These are phyloP conservation scores for Prorops nasuta DNA, from an alignment of 1,140 invertebrate species.

Conservation along the genomic window DNA sequence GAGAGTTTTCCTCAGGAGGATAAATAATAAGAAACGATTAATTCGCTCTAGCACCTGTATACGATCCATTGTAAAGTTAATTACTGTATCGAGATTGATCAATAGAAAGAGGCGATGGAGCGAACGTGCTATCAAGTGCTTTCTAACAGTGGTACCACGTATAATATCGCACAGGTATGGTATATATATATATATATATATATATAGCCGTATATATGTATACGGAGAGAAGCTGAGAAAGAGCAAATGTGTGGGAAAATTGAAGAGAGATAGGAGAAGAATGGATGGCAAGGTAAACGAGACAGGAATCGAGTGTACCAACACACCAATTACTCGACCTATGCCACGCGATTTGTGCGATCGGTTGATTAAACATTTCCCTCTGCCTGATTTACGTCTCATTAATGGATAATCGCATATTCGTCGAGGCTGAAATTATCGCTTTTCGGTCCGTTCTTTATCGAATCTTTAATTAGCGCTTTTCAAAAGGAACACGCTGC, in stretches of 20 bases:
- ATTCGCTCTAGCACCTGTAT: too few species aligned
- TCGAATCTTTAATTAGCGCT: too few species aligned
- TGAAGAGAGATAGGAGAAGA: not conserved
- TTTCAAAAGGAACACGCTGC: too few species aligned
- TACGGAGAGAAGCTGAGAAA: not conserved
- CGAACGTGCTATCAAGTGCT: too few species aligned
- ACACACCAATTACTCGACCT: constrained; percentile 18
- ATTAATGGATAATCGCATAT: constrained; percentile 39
- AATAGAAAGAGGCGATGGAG: not conserved
- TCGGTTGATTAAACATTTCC: constrained; percentile 32
- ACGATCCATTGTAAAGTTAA: too few species aligned
- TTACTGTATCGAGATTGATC: not conserved
- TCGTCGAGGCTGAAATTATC: constrained; percentile 11
- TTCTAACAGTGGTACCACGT: too few species aligned
- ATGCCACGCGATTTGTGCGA: constrained; percentile 6
- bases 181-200: too few species aligned
- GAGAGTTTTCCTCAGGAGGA: too few species aligned
- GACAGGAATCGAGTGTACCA: not conserved
- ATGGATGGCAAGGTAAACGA: too few species aligned
- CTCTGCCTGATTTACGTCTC: constrained; percentile 24
- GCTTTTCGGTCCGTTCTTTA: constrained; percentile 4
- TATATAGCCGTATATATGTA: too few species aligned
- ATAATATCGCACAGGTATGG: too few species aligned
- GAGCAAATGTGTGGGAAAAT: not conserved
- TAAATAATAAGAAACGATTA: too few species aligned